phyloP scores from a whole-genome alignment of 2,888 invertebrate genomes.

The Cosmopolites sordidus region DNA sequence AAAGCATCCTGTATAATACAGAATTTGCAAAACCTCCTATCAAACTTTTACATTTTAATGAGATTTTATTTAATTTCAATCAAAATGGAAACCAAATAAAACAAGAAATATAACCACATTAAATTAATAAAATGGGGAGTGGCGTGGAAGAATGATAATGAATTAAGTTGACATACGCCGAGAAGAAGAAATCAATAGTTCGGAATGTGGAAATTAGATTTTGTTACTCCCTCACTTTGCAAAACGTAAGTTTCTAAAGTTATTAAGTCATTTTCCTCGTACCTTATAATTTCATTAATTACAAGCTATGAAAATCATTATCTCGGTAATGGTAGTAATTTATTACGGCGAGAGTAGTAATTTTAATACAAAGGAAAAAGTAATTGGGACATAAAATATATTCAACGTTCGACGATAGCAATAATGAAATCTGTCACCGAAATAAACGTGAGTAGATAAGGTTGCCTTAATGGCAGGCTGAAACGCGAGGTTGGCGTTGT shows the following conservation, averaged over 20 bases:
- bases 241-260: conserved; percentile 4
- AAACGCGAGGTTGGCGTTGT: conserved; percentile 7
- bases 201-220: too few relatives aligned
- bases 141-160: too few relatives aligned
- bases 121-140: too few relatives aligned
- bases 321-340: conserved; percentile 11
- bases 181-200: too few relatives aligned
- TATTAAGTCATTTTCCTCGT: conserved; percentile 12
- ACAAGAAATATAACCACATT: too few relatives aligned
- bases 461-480: conserved; percentile 3
- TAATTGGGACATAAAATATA: conserved; percentile 21
- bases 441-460: conserved; percentile 5
- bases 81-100: too few relatives aligned
- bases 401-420: conserved; percentile 19
- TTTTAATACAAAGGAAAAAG: conserved; percentile 17
- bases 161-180: too few relatives aligned
- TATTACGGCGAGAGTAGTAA: conserved; percentile 14
- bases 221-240: not conserved
- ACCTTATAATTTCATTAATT: conserved; percentile 7
- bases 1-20: too few relatives aligned
- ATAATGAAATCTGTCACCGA: conserved; percentile 17
- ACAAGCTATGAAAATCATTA: conserved; percentile 7
- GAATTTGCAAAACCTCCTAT: too few relatives aligned
- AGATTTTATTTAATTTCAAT: too few relatives aligned
- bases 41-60: too few relatives aligned